Evolutionary conservation across 2,113 vertebrate genomes (phyloP), one percentile per base, ranked within the genome.

Genomic region (Poeciliopsis occidentalis): DNA sequence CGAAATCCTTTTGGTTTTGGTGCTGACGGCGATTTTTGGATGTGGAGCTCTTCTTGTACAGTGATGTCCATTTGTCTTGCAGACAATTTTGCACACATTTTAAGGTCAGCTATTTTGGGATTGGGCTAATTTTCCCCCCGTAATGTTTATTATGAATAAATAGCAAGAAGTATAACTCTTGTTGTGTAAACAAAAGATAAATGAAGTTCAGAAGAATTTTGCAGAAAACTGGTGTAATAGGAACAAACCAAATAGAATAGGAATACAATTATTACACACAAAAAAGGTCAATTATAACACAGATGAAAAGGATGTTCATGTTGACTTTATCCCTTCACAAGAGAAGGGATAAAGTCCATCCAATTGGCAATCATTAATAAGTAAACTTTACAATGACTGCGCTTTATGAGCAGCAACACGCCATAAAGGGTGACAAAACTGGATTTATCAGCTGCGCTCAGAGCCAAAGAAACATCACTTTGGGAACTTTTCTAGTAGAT

Each of bases 311-410:
- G 51, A 57, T 57, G 51, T 57, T 24, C 47, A 27, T 27, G 27
- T 27, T 27, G 27, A 27, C 27, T 27, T 27, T 27, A 27, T 27
- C 27, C 27, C 27, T 27, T 27, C 12, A 15, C 60, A 67, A 17
- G 65, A 29, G 54, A 1, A 34, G 65, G 88, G 60, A 68, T 84
- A 88, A 94, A 93, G 92, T 93, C 82, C 87, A 91, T 75, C 54
- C 44, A 19, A 60, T 83, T 67, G 67, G 32, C 68, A 84, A 87
- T 87, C 71, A 87, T 82, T 79, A 91, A 90, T 84, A 47, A 91
- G 77, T 92, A 90, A 90, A 86, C 90, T 87, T 90, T 85, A 86
- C 83, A 73, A 74, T 79, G 70, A 63, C 31, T 10, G 1, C 64
- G 10, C 73, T 32, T 60, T 30, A 77, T 75, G 75, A 68, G 76